Conservation (phyloP, 2,797 vertebrate genomes). For the Myripristis jacobus region DNA sequence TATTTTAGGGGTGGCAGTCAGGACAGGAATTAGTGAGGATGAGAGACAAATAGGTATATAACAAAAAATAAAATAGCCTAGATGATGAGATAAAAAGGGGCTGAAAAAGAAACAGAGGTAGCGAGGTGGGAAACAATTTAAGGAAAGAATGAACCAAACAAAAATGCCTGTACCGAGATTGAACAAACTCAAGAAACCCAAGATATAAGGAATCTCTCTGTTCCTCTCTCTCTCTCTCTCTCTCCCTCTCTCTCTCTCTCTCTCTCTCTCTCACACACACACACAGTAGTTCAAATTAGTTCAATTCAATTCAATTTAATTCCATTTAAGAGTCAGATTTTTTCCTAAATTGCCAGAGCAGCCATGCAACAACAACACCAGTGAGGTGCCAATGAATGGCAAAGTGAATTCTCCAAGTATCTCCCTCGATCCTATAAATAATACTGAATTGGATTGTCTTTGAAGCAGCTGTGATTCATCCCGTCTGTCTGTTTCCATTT, state of each 20-base stretch:
- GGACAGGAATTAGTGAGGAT: neutral
- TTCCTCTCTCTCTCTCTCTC: no score
- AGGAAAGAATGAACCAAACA: neutral
- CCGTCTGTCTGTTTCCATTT: neutral
- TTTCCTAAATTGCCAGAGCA: neutral
- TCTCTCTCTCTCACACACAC: no score
- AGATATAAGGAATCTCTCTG: constrained; percentile 7
- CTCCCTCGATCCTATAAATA: neutral
- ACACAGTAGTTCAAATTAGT: no score
- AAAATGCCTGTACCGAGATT: neutral
- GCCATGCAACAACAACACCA: constrained; percentile 1
- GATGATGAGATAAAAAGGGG: neutral
- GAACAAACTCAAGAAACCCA: constrained; percentile 3
- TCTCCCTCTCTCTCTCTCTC: no score
- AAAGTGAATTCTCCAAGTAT: no score
- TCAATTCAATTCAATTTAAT: neutral
- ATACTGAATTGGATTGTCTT: neutral
- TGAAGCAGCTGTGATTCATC: constrained; percentile 12
- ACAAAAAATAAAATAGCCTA: constrained; percentile 3
- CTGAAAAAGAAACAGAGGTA: neutral
- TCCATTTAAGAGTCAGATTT: neutral
- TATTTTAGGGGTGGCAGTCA: neutral
- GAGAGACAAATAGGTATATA: constrained; percentile 4
- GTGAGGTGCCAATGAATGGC: no score
- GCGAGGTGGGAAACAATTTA: neutral